Base-by-base conservation (phyloP, 2,797 vertebrate species). In the Tragopan temminckii region DNA sequence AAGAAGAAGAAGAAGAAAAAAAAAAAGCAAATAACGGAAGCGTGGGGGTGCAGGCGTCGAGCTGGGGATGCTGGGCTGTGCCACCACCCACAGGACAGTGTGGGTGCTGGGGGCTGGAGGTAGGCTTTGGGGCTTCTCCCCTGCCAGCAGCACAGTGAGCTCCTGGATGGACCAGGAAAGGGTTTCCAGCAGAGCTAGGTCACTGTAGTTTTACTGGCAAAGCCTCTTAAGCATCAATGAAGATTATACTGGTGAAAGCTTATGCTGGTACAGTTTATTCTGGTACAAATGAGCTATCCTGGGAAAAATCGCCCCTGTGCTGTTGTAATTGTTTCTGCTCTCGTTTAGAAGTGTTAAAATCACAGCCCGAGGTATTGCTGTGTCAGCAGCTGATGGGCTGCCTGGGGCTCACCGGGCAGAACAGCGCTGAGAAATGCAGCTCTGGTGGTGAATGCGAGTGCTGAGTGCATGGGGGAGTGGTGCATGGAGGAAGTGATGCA, bases 171-270 rank as follows among this genome's bases (percentile, higher is more conserved):
- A 66, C 2, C 43, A 90, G 94, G 43, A 94, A 80, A 87, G 90
- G 88, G 93, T 95, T 95, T 93, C 81, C 90, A 90, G 79, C 76
- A 64, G 72, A 94, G 95, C 87, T 90, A 16, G 94, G 96, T 96
- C 96, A 91, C 94, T 83, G 42, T 61, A 93, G 95, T 95, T 96
- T 96, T 96, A 90, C 90, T 95, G 92, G 89, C 90, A 96, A 96
- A 96, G 92, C 95, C 92, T 96, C 93, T 95, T 96, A 96, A 69
- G 76, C 86, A 82, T 66, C 93, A 92, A 85, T 87, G 92, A 89
- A 95, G 94, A 93, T 96, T 95, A 96, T 80, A 80, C 58, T 31
- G 93, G 84, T 1, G 43, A 90, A 89, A 95, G 93, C 96, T 94
- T 67, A 16, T 62, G 93, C 85, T 95, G 95, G 91, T 95, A 94